Evolutionary conservation across 2,888 invertebrate genomes (phyloP).

Genomic region (Biston betularia): DNA sequence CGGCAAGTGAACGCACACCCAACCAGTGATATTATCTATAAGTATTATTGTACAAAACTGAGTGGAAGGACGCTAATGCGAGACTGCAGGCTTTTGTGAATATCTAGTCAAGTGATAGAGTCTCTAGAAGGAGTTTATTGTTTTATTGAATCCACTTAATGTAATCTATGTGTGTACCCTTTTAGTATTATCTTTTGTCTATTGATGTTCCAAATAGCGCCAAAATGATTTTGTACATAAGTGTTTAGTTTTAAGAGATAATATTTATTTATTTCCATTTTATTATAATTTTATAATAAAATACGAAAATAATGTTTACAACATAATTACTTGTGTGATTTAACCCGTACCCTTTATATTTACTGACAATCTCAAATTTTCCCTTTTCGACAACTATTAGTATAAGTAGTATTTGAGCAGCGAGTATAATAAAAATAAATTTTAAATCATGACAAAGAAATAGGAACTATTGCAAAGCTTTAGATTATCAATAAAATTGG

Average conservation of each 20-base stretch:
- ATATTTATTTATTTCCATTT: slow-evolving; percentile 81
- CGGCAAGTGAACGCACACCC: slow-evolving; percentile 90
- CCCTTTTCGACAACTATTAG: neutral
- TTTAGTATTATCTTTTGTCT: slow-evolving; percentile 51
- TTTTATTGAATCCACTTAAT: slow-evolving; percentile 10
- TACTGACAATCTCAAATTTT: neutral
- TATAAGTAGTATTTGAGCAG: no score
- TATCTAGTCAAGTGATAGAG: slow-evolving; percentile 69
- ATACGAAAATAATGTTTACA: slow-evolving; percentile 52
- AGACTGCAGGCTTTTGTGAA: slow-evolving; percentile 67
- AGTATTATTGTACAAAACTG: slow-evolving; percentile 79
- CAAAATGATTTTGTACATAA: slow-evolving; percentile 76
- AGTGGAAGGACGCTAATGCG: slow-evolving; percentile 74
- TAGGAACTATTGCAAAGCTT: no score
- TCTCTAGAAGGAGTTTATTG: slow-evolving; percentile 52
- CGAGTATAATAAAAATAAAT: no score
- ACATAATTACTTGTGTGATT: slow-evolving; percentile 23
- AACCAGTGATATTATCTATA: slow-evolving; percentile 82
- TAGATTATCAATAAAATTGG: no score
- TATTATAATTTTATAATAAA: slow-evolving; percentile 81
- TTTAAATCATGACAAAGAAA: no score
- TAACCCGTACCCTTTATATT: no score
- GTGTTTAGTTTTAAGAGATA: slow-evolving; percentile 76
- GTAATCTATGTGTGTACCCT: slow-evolving; percentile 44
- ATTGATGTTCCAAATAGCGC: slow-evolving; percentile 72